Evolutionary conservation across 2,888 invertebrate genomes (phyloP), one percentile per base, ranked within the genome.

Genomic region (Theretra japonica): DNA sequence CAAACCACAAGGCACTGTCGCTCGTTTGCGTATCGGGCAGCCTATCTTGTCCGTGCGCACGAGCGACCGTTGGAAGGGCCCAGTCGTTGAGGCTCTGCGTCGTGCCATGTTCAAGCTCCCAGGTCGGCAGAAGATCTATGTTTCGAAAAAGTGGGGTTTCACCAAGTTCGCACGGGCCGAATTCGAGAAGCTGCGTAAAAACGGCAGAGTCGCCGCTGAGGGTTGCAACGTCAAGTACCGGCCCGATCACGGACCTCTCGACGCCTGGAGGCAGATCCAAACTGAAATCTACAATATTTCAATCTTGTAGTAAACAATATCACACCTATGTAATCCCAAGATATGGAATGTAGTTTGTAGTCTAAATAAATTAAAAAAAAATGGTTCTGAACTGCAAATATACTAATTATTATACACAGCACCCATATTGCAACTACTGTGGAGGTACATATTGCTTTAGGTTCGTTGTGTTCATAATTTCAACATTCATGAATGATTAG

Each of bases 91-190:
- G 92, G 99, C 99, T 90, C 96, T 99, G 81, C 97, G 99, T 94
- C 98, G 99, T 96, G 99, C 99, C 80, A 99, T 99, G 96, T 99
- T 99, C 96, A 99, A 99, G 97, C 99, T 98, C 96, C 99, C 99
- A 71, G 99, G 99, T 78, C 98, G 99, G 86, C 99, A 99, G 94
- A 99, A 97, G 97, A 99, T 99, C 93, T 99, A 99, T 83, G 96
- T 99, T 17, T 99, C 99, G 62, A 99, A 99, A 95, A 99, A 98
- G 90, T 99, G 99, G 98, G 99, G 99, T 73, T 99, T 99, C 95
- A 99, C 99, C 28, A 99, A 98, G 92, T 99, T 98, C 93, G 98
- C 98, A 74, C 96, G 98, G 72, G 97, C 97, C 50, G 97, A 97
- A 74, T 99, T 97, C 86, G 98, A 99, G 90, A 95, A 96, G 75